A percentile compares a stretch with the other conserved stretches of the same genome.
phyloP scores from a whole-genome alignment of 2,888 invertebrate species.

The Galerucella nymphaeae region DNA sequence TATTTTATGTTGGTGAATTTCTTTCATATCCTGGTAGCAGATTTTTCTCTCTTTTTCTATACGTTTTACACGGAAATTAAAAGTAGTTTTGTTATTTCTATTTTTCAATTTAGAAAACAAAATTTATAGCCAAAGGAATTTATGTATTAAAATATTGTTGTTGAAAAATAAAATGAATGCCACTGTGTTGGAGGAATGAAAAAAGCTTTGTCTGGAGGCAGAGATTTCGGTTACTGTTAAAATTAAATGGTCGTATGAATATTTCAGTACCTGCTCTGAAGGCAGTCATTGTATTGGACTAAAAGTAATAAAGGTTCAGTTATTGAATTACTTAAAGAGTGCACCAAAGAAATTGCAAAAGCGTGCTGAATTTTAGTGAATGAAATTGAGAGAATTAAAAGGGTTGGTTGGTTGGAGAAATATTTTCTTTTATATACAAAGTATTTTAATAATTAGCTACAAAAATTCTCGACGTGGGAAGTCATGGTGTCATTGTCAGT shows the following conservation, averaged over 20 bases:
- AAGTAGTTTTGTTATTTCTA: too few species aligned
- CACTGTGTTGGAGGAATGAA: constrained; percentile 10
- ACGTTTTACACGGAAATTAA: too few species aligned
- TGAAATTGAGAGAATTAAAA: background rate
- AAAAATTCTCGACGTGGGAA: constrained; percentile 12
- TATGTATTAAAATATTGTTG: background rate
- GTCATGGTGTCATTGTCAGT: constrained; percentile 18
- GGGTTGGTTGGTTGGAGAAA: too few species aligned
- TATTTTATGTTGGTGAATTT: background rate
- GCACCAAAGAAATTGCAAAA: background rate
- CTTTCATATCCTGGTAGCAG: too few species aligned
- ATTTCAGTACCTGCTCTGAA: constrained; percentile 15
- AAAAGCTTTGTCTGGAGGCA: constrained; percentile 9
- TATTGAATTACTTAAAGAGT: background rate
- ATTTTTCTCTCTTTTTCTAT: background rate
- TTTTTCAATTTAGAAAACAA: too few species aligned
- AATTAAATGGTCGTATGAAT: constrained; percentile 19
- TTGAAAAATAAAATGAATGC: background rate
- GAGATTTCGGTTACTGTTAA: constrained; percentile 3
- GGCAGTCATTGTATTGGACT: constrained; percentile 9
- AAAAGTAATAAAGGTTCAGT: background rate
- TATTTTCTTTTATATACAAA: background rate
- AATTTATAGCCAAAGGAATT: background rate
- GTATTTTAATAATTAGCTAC: background rate
- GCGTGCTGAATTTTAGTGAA: background rate